Evolutionary conservation across 2,888 invertebrate genomes (phyloP).

Genomic region (Callyntrura sp.): DNA sequence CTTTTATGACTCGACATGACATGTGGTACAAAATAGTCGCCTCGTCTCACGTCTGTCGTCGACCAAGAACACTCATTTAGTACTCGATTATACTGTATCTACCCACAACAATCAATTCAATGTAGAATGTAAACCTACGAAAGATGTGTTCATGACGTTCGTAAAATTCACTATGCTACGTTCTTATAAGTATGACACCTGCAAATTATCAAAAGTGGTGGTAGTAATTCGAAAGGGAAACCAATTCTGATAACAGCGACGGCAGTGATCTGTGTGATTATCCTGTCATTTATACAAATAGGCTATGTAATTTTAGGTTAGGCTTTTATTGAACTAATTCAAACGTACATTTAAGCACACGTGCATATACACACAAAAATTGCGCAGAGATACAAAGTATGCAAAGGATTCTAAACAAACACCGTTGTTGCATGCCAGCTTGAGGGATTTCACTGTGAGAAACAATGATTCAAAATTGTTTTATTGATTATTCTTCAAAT

Average conservation of each 20-base stretch:
- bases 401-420: too few species aligned
- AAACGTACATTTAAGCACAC: neutral
- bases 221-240: conserved; percentile 26
- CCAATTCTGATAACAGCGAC: conserved; percentile 12
- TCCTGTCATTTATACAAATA: conserved; percentile 33
- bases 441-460: too few species aligned
- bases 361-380: neutral
- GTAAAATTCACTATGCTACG: neutral
- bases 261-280: conserved; percentile 7
- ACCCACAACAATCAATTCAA: too few species aligned
- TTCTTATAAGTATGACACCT: conserved; percentile 24
- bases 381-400: too few species aligned
- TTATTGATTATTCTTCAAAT: too few species aligned
- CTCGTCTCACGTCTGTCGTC: conserved; percentile 37
- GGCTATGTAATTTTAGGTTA: neutral
- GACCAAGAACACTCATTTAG: neutral
- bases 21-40: conserved; percentile 28
- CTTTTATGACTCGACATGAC: conserved; percentile 34
- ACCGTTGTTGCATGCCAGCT: too few species aligned
- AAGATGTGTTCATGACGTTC: neutral
- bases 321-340: conserved; percentile 10
- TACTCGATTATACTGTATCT: neutral
- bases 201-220: conserved; percentile 46
- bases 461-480: too few species aligned
- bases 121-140: neutral